A percentile compares a stretch with the other conserved stretches of the same genome.
phyloP scores from a whole-genome alignment of 2,113 vertebrate species.

The Vimba vimba region DNA sequence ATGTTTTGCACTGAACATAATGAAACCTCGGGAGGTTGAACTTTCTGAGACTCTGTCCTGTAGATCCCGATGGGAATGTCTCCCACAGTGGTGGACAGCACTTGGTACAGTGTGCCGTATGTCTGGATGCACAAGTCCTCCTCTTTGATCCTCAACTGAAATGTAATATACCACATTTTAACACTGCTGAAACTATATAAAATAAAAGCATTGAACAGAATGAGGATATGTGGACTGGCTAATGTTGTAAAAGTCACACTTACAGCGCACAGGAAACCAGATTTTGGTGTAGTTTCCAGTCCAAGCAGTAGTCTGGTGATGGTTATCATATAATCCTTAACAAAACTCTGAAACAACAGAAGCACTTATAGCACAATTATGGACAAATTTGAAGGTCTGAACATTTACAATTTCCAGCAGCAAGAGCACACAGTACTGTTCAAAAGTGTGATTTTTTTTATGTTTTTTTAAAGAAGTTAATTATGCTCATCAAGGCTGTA shows the following conservation, averaged over 20 bases:
- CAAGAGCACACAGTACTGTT: background rate
- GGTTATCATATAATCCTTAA: conserved; percentile 86
- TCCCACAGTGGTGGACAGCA: conserved; percentile 78
- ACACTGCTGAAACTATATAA: background rate
- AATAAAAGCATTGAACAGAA: background rate
- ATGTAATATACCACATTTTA: background rate
- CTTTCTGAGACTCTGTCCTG: conserved; percentile 76
- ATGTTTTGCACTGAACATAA: background rate
- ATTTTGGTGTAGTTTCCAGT: conserved; percentile 81
- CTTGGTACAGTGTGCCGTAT: conserved; percentile 81
- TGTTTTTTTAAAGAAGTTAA: background rate
- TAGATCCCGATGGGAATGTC: conserved; percentile 84
- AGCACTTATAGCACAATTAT: background rate
- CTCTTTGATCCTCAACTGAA: conserved; percentile 80
- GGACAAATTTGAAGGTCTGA: background rate
- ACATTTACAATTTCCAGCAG: background rate
- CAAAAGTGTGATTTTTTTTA: background rate
- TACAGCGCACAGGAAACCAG: conserved; percentile 81
- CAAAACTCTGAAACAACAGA: conserved; percentile 74
- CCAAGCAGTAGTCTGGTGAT: conserved; percentile 81
- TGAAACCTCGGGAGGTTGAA: conserved; percentile 29
- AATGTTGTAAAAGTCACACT: conserved; percentile 56
- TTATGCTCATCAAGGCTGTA: background rate
- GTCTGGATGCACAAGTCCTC: conserved; percentile 81
- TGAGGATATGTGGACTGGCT: background rate